Base-by-base conservation (phyloP, 1,140 invertebrate species). In the Whitmania pigra region DNA sequence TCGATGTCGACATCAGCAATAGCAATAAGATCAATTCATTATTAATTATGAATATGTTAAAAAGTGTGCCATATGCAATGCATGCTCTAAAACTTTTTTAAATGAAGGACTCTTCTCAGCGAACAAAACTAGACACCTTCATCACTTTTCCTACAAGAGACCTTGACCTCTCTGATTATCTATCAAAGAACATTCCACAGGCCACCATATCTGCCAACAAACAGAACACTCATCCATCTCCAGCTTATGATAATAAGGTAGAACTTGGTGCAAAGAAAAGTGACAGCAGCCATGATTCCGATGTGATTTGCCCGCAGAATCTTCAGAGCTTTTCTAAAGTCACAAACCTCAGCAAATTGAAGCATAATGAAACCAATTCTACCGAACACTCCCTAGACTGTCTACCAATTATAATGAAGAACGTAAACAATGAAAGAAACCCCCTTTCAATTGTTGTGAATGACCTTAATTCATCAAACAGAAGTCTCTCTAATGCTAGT, bases 61-160 rank as follows among this genome's bases (percentile, higher is more conserved):
- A 7, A 15, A 13, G 20, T 63, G 1, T 17, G 17, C 27, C 55
- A 43, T 43, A 43, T 43, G 40, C 40, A 43, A 36, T 36, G 31
- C 31, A 36, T 36, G 31, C 31, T 36, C 31, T 36, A 36, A 36
- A 0, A 11, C 29, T 0, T 63, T 63, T 22, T 63, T 63, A 2
- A 27, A 70, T 71, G 13, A 73, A 82, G 81, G 76, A 76, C 76
- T 79, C 78, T 29, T 60, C 76, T 71, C 73, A 76, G 40, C 82
- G 88, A 57, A 89, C 87, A 71, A 94, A 93, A 80, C 82, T 93
- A 43, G 91, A 89, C n/a, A 91, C 89, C 53, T 85, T 91, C 78
- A 91, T 93, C 0, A 89, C 92, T 76, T 94, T 93, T 80, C 92
- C 91, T 3, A 80, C 92, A 0, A 87, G 86, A 74, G 88, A 88